Conservation (phyloP, 23 tunicate species). For the Trididemnum clinides region DNA sequence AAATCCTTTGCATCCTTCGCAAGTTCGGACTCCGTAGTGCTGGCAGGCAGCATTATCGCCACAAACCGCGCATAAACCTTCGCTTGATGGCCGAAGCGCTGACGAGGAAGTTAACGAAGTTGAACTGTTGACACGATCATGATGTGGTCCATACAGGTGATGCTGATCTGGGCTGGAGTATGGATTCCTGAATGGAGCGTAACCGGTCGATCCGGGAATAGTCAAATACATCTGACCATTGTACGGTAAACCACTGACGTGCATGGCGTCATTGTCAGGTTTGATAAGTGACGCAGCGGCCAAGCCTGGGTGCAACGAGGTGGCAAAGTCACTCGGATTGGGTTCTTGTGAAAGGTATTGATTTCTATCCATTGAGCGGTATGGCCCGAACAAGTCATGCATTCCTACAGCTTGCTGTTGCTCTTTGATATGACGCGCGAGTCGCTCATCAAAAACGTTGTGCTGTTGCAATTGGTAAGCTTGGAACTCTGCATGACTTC, state of each 20-base stretch:
- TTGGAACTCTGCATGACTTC: slow-evolving; percentile 9
- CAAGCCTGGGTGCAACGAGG: slow-evolving; percentile 16
- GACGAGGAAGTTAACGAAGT: slow-evolving; percentile 29
- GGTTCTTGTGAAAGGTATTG: slow-evolving; percentile 30
- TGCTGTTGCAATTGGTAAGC: slow-evolving; percentile 25
- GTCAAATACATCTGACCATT: slow-evolving; percentile 69
- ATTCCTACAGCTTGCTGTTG: slow-evolving; percentile 23
- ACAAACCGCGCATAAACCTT: slow-evolving; percentile 97
- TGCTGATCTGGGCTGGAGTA: slow-evolving; percentile 44
- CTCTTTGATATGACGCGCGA: slow-evolving; percentile 37
- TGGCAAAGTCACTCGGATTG: slow-evolving; percentile 11
- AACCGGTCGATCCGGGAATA: slow-evolving; percentile 42
- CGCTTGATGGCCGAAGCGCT: slow-evolving; percentile 60
- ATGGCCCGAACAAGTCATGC: slow-evolving; percentile 36
- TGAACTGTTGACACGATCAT: not conserved
- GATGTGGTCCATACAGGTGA: slow-evolving; percentile 43
- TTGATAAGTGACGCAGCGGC: slow-evolving; percentile 34
- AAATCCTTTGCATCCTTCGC: slow-evolving; percentile 99
- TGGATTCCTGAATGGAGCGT: slow-evolving; percentile 44
- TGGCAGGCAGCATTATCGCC: slow-evolving; percentile 99
- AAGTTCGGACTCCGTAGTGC: slow-evolving; percentile 97
- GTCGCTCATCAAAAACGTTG: slow-evolving; percentile 19
- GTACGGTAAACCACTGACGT: slow-evolving; percentile 28
- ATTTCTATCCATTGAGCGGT: slow-evolving; percentile 34
- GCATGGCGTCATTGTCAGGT: slow-evolving; percentile 30